Percentiles rank a stretch among this genome's conserved stretches.
Conservation (phyloP, 1,140 invertebrate species). For the Melitaea cinxia region DNA sequence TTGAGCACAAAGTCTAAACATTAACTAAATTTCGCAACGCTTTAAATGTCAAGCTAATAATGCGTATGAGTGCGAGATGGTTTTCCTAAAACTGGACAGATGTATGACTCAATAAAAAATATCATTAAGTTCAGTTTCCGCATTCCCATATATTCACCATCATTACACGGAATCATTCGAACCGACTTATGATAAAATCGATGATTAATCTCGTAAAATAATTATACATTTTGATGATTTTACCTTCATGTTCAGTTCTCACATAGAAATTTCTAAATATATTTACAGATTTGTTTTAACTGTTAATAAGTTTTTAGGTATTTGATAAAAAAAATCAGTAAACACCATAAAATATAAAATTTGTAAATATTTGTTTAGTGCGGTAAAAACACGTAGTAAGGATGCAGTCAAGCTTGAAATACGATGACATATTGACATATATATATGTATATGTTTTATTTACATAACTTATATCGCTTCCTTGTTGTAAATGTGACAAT, state of each 20-base stretch:
- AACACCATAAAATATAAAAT: no score
- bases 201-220: not conserved
- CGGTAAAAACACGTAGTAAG: not conserved
- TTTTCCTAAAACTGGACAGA: constrained; percentile 2
- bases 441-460: constrained; percentile 1
- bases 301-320: no score
- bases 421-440: constrained; percentile 21
- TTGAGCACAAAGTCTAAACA: not conserved
- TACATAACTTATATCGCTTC: constrained; percentile 19
- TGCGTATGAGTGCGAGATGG: constrained; percentile 2
- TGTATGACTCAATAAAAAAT: constrained; percentile 17
- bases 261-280: no score
- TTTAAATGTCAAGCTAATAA: not conserved
- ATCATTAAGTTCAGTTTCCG: constrained; percentile 11
- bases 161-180: not conserved
- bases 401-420: not conserved
- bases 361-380: not conserved
- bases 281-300: no score
- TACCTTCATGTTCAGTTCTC: no score
- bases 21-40: not conserved
- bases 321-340: no score
- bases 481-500: constrained; percentile 17
- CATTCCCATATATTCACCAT: constrained; percentile 9
- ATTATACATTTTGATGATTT: no score
- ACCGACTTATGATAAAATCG: no score